Conservation (phyloP, 2,797 vertebrate species). For the Syngnathus acus region DNA sequence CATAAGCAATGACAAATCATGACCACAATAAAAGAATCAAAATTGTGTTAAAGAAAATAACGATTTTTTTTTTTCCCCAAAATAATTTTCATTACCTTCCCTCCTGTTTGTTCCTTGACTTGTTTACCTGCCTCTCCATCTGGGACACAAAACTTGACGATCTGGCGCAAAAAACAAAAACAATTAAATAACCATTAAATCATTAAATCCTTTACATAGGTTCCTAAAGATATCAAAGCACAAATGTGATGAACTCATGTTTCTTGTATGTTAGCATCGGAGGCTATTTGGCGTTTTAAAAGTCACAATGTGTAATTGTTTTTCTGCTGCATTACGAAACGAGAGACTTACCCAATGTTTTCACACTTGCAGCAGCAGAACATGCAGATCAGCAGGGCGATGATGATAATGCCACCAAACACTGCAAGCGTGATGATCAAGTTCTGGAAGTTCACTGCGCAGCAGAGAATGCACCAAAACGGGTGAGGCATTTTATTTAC, state of each 20-base stretch:
- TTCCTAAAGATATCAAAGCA: neutral
- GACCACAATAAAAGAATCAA: conserved; percentile 10
- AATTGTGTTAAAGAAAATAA: neutral
- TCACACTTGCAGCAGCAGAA: conserved; percentile 87
- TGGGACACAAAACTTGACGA: conserved; percentile 67
- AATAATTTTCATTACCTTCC: conserved; percentile 71
- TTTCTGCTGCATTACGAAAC: too few relatives aligned
- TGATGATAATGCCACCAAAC: conserved; percentile 72
- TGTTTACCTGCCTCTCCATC: conserved; percentile 70
- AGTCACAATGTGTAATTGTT: neutral
- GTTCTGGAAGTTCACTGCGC: conserved; percentile 87
- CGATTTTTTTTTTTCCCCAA: neutral
- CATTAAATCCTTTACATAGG: neutral
- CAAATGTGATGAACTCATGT: neutral
- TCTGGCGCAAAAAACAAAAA: conserved; percentile 47
- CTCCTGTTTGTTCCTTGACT: conserved; percentile 76
- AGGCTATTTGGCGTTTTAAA: neutral
- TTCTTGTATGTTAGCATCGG: too few relatives aligned
- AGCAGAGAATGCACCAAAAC: neutral
- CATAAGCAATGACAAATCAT: conserved; percentile 12
- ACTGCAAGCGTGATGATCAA: conserved; percentile 86
- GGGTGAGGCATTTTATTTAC: neutral
- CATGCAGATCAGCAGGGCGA: conserved; percentile 76
- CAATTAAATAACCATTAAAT: neutral
- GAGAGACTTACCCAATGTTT: conserved; percentile 72